Evolutionary conservation across 2,797 vertebrate species (phyloP).

Genomic region (Austrolebias charrua): DNA sequence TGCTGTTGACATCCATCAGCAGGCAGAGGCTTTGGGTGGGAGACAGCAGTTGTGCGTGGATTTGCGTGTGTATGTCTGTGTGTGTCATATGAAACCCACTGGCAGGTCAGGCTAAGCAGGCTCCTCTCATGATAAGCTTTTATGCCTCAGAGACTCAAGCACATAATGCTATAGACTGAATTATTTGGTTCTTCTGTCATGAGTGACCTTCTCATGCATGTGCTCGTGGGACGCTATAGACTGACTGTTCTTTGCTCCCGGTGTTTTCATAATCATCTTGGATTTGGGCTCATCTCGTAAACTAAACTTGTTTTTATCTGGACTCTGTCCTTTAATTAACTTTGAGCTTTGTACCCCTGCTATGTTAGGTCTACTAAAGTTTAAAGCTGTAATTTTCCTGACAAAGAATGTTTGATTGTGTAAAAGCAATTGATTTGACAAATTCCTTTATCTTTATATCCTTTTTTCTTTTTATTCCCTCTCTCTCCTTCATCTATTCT

Average conservation of each 20-base stretch:
- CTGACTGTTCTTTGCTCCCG: conserved; percentile 2
- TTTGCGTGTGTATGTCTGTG: neutral
- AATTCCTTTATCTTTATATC: conserved; percentile 31
- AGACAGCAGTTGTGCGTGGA: conserved; percentile 10
- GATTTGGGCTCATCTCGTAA: neutral
- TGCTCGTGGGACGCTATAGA: neutral
- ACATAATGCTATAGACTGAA: conserved; percentile 45
- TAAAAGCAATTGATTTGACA: conserved; percentile 47
- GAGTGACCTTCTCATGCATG: conserved; percentile 10
- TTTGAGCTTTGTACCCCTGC: conserved; percentile 41
- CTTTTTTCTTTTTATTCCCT: neutral
- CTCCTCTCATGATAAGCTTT: conserved; percentile 48
- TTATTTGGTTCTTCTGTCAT: conserved; percentile 38
- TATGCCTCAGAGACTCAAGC: conserved; percentile 52
- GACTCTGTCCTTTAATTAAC: conserved; percentile 43
- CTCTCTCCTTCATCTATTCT: conserved; percentile 5
- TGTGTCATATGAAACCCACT: conserved; percentile 57
- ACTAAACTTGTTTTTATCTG: conserved; percentile 14
- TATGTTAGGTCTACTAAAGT: conserved; percentile 56
- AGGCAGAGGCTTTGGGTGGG: conserved; percentile 1
- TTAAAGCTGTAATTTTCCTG: conserved; percentile 60
- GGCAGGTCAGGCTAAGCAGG: conserved; percentile 33
- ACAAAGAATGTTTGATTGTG: conserved; percentile 57
- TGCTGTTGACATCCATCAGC: conserved; percentile 35
- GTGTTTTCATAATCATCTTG: too few relatives aligned